phyloP scores from a whole-genome alignment of 1,140 invertebrate species.

The Dendroctonus valens region DNA sequence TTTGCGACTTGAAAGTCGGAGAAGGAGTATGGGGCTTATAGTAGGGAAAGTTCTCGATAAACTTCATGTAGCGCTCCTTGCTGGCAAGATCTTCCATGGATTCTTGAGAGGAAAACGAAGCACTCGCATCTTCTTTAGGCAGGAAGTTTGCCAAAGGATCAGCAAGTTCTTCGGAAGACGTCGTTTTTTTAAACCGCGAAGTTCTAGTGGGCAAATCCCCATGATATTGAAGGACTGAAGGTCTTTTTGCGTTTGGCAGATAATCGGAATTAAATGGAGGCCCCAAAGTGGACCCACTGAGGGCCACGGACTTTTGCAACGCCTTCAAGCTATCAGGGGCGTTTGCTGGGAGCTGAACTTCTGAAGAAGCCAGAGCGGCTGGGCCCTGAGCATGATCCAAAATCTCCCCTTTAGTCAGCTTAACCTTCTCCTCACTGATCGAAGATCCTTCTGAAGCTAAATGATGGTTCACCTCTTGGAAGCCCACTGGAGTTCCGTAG shows the following conservation, averaged over 20 bases:
- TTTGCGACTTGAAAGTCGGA: constrained; percentile 6
- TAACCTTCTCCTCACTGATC: constrained; percentile 23
- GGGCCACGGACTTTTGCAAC: neutral
- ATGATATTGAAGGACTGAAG: no score
- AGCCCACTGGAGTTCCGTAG: constrained; percentile 19
- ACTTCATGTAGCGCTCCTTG: constrained; percentile 16
- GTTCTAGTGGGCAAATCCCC: neutral
- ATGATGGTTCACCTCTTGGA: constrained; percentile 22
- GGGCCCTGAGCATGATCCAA: constrained; percentile 9
- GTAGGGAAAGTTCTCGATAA: constrained; percentile 12
- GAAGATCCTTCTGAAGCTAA: constrained; percentile 10
- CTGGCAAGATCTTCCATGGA: constrained; percentile 3
- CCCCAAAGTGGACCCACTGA: neutral
- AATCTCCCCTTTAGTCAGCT: constrained; percentile 27
- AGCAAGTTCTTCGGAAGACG: neutral
- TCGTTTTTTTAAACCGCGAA: constrained; percentile 12
- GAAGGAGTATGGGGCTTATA: constrained; percentile 6
- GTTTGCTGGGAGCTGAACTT: constrained; percentile 18
- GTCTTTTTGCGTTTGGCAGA: neutral
- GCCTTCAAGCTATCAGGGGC: constrained; percentile 20
- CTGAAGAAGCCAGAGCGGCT: constrained; percentile 19
- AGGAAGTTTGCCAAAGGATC: constrained; percentile 6
- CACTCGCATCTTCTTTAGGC: constrained; percentile 4
- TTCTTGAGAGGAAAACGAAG: constrained; percentile 5
- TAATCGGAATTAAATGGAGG: constrained; percentile 17